These are phyloP conservation scores for Ormyrus rosae DNA, from an alignment of 2,888 invertebrate genomes.

Conservation along the genomic window DNA sequence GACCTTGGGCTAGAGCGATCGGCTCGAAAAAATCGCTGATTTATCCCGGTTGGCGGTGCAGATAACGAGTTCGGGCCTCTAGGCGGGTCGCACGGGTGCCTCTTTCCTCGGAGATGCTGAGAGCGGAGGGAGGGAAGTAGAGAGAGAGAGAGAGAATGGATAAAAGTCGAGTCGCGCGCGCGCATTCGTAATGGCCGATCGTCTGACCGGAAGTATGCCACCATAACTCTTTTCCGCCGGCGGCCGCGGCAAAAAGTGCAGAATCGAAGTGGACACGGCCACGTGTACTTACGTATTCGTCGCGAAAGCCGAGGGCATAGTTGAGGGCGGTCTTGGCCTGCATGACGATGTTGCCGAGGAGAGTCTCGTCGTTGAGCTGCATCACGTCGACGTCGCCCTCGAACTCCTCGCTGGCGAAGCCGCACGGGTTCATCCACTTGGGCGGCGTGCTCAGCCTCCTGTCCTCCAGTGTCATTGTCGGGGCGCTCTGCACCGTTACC, in stretches of 20 bases:
- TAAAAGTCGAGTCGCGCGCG: background rate
- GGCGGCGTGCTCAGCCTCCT: slow-evolving; percentile 69
- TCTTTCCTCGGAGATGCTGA: background rate
- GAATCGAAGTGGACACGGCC: too few relatives aligned
- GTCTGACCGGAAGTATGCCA: slow-evolving; percentile 68
- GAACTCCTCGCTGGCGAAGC: slow-evolving; percentile 71
- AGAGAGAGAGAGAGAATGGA: background rate
- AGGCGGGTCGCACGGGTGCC: slow-evolving; percentile 33
- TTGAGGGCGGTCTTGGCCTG: slow-evolving; percentile 75
- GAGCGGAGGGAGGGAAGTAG: too few relatives aligned
- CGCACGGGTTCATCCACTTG: slow-evolving; percentile 79
- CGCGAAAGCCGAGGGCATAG: slow-evolving; percentile 75
- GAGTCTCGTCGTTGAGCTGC: slow-evolving; percentile 71
- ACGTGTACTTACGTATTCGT: slow-evolving; percentile 76
- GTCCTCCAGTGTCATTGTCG: slow-evolving; percentile 68
- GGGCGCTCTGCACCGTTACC: slow-evolving; percentile 69
- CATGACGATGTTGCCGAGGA: slow-evolving; percentile 74
- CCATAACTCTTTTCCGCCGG: slow-evolving; percentile 70
- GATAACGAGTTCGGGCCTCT: slow-evolving; percentile 31
- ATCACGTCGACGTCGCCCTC: slow-evolving; percentile 68
- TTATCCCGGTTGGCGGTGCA: slow-evolving; percentile 61
- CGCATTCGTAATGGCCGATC: slow-evolving; percentile 43
- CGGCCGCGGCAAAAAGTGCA: background rate
- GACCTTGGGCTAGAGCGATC: slow-evolving; percentile 58
- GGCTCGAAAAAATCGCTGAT: slow-evolving; percentile 58